Conservation (phyloP, 2,888 invertebrate species). For the Heterodera filipjevi region DNA sequence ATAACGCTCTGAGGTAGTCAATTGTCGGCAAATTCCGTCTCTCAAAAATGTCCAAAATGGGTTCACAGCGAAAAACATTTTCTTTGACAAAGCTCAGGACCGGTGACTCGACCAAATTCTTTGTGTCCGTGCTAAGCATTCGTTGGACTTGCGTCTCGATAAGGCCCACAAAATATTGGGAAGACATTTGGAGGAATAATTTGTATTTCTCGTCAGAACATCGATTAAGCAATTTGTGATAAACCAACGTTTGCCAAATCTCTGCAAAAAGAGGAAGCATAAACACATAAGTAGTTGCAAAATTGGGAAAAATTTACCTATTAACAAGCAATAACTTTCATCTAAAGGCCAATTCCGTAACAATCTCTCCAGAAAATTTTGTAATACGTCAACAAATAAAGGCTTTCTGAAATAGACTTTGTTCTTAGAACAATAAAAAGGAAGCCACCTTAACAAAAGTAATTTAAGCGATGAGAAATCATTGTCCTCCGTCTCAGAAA, state of each 20-base stretch:
- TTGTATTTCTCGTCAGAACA: conserved; percentile 29
- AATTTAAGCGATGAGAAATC: conserved; percentile 33
- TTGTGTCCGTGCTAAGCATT: conserved; percentile 27
- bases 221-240: conserved; percentile 13
- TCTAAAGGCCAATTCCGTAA: conserved; percentile 35
- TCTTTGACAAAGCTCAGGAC: conserved; percentile 24
- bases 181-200: conserved; percentile 28
- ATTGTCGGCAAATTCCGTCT: conserved; percentile 15
- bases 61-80: conserved; percentile 23
- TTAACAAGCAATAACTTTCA: conserved; percentile 27
- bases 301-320: conserved; percentile 8
- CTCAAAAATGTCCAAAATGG: conserved; percentile 14
- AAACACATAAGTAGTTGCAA: too few species aligned
- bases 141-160: conserved; percentile 31
- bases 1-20: conserved; percentile 15
- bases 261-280: background rate
- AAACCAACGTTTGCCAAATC: conserved; percentile 20
- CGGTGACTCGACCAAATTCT: conserved; percentile 25
- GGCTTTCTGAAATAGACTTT: conserved; percentile 26
- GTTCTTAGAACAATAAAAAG: background rate
- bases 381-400: conserved; percentile 27
- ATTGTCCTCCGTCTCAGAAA: conserved; percentile 35
- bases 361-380: conserved; percentile 32
- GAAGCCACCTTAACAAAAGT: conserved; percentile 25
- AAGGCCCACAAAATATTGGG: conserved; percentile 29